A percentile compares a stretch with the other conserved stretches of the same genome.
Evolutionary conservation across 2,113 vertebrate genomes (phyloP).

Genomic region (Colistium nudipinnis): DNA sequence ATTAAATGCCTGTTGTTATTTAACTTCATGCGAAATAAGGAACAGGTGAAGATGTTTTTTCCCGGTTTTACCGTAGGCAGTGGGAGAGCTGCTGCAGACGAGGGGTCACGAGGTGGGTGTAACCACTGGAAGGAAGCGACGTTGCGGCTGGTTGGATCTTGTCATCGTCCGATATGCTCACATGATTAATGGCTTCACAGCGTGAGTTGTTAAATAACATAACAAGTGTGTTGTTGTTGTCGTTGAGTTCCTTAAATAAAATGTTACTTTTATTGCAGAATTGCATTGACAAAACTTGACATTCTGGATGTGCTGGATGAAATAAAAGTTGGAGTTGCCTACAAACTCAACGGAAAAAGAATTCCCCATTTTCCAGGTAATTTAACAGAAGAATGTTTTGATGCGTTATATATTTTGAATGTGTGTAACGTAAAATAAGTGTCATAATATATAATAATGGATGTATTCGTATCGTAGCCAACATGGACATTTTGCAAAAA

Average conservation of each 20-base stretch:
- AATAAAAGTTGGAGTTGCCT: conserved; percentile 94
- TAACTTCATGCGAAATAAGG: background rate
- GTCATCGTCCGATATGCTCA: conserved; percentile 94
- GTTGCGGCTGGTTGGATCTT: conserved; percentile 97
- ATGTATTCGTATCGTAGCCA: conserved; percentile 80
- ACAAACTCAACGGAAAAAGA: conserved; percentile 94
- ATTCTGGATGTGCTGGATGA: conserved; percentile 95
- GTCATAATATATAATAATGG: background rate
- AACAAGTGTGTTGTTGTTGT: background rate
- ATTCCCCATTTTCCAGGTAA: conserved; percentile 97
- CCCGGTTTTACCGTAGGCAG: conserved; percentile 78
- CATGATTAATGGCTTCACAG: conserved; percentile 98
- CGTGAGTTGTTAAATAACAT: conserved; percentile 81
- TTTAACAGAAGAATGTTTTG: background rate
- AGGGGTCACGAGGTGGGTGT: conserved; percentile 96
- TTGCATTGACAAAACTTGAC: conserved; percentile 97
- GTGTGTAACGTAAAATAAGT: too few relatives aligned
- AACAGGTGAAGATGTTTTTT: background rate
- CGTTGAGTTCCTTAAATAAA: background rate
- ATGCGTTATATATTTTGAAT: too few relatives aligned
- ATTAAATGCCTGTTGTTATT: background rate
- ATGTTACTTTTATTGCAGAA: conserved; percentile 76
- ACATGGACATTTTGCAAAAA: conserved; percentile 95
- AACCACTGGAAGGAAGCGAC: conserved; percentile 94
- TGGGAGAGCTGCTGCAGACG: conserved; percentile 93